Evolutionary conservation across 2,888 invertebrate species (phyloP).

Genomic region (Heterodera filipjevi): DNA sequence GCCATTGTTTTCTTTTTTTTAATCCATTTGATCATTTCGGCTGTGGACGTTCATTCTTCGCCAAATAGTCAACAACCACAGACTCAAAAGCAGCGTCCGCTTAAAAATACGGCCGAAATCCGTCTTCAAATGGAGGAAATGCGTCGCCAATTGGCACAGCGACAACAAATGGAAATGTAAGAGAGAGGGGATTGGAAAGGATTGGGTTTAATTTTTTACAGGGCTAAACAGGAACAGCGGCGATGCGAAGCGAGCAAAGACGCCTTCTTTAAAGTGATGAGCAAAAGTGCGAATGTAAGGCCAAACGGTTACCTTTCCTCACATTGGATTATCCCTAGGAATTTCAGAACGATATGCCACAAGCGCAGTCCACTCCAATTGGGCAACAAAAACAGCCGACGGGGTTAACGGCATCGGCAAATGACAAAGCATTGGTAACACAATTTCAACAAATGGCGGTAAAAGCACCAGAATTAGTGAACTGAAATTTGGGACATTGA

Average conservation of each 20-base stretch:
- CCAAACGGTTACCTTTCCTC: too few species aligned
- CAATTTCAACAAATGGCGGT: constrained; percentile 8
- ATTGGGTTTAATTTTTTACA: constrained; percentile 38
- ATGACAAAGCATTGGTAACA: constrained; percentile 3
- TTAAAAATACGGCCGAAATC: constrained; percentile 17
- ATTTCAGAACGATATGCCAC: constrained; percentile 10
- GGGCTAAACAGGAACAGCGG: constrained; percentile 56
- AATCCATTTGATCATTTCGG: too few species aligned
- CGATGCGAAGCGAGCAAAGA: constrained; percentile 60
- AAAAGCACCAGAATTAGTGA: too few species aligned
- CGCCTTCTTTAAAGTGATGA: constrained; percentile 62
- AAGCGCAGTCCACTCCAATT: constrained; percentile 5
- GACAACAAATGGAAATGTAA: constrained; percentile 12
- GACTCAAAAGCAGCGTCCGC: neutral
- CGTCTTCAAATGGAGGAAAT: constrained; percentile 31
- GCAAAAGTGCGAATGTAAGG: constrained; percentile 33
- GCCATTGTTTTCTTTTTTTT: too few species aligned
- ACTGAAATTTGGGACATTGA: too few species aligned
- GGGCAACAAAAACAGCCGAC: neutral
- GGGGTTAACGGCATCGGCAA: neutral
- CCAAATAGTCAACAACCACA: neutral
- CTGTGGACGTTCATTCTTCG: neutral
- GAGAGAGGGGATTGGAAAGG: too few species aligned
- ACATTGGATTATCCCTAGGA: too few species aligned
- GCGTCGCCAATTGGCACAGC: constrained; percentile 26